Conservation (phyloP, 2,113 vertebrate species). For the Ochotona princeps region DNA sequence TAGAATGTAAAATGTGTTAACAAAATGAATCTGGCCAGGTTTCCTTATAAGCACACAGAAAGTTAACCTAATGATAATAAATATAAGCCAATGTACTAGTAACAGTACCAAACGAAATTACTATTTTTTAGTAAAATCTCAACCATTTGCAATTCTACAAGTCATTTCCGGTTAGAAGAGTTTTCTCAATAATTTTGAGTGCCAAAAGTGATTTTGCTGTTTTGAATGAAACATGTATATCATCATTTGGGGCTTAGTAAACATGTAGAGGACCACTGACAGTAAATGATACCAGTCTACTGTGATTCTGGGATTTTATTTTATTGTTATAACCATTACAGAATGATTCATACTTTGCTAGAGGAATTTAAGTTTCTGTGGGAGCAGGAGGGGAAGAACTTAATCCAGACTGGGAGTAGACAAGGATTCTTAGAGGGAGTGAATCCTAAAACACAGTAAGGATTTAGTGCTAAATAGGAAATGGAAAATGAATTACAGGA, state of each 20-base stretch:
- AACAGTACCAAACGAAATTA: constrained; percentile 21
- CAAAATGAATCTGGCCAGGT: constrained; percentile 14
- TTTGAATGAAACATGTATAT: constrained; percentile 30
- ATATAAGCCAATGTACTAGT: constrained; percentile 22
- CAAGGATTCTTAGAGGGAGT: constrained; percentile 17
- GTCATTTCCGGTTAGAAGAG: not conserved
- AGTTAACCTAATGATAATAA: constrained; percentile 22
- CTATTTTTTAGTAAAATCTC: constrained; percentile 49
- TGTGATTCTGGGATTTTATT: constrained; percentile 8
- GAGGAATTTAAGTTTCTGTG: constrained; percentile 15
- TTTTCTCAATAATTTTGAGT: constrained; percentile 27
- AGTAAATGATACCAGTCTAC: not conserved
- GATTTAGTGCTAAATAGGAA: constrained; percentile 43
- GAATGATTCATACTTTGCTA: constrained; percentile 18
- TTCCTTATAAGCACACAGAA: constrained; percentile 45
- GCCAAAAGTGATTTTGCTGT: constrained; percentile 10
- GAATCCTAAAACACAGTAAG: constrained; percentile 31
- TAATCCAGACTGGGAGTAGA: constrained; percentile 8
- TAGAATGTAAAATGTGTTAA: constrained; percentile 58
- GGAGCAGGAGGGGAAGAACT: not conserved
- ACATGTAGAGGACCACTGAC: constrained; percentile 1
- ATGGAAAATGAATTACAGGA: constrained; percentile 16
- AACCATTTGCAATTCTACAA: constrained; percentile 47
- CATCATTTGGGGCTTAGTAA: constrained; percentile 35
- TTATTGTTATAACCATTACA: constrained; percentile 22